Evolutionary conservation across 2,888 invertebrate species (phyloP).

Genomic region (Drosophila paranaensis): DNA sequence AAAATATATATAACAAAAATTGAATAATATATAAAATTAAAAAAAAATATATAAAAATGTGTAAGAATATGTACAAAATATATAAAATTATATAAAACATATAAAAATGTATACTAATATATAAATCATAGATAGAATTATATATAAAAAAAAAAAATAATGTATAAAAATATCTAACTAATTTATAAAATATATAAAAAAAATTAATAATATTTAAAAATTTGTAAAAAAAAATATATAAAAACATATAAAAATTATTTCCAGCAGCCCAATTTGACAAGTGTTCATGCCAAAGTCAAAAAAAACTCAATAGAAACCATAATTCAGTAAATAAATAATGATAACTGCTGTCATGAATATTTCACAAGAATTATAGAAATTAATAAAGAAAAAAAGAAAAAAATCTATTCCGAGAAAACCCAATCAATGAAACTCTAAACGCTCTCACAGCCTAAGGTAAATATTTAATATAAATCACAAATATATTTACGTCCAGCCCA

Average conservation of each 20-base stretch:
- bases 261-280: not conserved
- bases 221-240: too few species aligned
- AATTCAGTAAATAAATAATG: not conserved
- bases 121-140: too few species aligned
- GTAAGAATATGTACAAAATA: not conserved
- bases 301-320: not conserved
- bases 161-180: too few species aligned
- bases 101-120: too few species aligned
- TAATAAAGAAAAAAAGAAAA: not conserved
- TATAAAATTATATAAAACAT: not conserved
- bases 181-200: too few species aligned
- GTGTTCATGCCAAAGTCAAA: not conserved
- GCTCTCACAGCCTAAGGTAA: not conserved
- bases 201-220: too few species aligned
- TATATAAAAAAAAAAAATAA: too few species aligned
- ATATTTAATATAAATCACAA: conserved; percentile 8
- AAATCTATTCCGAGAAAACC: not conserved
- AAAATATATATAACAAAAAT: not conserved
- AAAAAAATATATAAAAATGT: too few species aligned
- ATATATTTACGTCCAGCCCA: conserved; percentile 16
- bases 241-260: too few species aligned
- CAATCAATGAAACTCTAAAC: not conserved
- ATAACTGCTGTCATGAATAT: not conserved
- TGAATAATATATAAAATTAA: too few species aligned
- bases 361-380: not conserved